Conservation (phyloP, 1,140 invertebrate species). For the Orchestia grillus region DNA sequence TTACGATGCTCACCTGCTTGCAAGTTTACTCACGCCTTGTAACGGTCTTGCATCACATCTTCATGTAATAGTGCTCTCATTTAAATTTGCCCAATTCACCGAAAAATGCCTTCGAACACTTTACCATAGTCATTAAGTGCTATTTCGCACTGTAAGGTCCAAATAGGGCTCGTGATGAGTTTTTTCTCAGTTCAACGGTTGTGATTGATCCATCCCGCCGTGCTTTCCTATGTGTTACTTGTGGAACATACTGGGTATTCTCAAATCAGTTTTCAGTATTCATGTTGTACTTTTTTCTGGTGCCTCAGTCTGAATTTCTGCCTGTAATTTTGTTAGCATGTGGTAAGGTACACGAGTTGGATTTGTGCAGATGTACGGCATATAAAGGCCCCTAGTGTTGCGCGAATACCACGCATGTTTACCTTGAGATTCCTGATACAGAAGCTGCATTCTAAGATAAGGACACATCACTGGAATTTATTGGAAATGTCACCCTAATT, state of each 20-base stretch:
- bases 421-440: background rate
- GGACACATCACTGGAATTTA: too few species aligned
- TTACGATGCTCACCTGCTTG: background rate
- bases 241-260: background rate
- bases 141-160: background rate
- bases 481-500: too few species aligned
- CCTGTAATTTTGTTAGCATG: background rate
- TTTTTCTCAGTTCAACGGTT: too few species aligned
- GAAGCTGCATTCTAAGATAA: too few species aligned
- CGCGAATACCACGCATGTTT: background rate
- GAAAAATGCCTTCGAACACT: background rate
- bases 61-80: background rate
- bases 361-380: background rate
- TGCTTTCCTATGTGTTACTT: too few species aligned
- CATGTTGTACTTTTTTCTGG: background rate
- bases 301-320: background rate
- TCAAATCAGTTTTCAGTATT: background rate
- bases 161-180: background rate
- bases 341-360: background rate
- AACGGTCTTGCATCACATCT: background rate
- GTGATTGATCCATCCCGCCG: too few species aligned
- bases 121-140: background rate
- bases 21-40: background rate
- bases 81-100: background rate
- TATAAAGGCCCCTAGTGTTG: background rate